Percentiles rank a stretch among this genome's conserved stretches.
phyloP scores from a whole-genome alignment of 2,113 vertebrate genomes.

The Isurus oxyrinchus region DNA sequence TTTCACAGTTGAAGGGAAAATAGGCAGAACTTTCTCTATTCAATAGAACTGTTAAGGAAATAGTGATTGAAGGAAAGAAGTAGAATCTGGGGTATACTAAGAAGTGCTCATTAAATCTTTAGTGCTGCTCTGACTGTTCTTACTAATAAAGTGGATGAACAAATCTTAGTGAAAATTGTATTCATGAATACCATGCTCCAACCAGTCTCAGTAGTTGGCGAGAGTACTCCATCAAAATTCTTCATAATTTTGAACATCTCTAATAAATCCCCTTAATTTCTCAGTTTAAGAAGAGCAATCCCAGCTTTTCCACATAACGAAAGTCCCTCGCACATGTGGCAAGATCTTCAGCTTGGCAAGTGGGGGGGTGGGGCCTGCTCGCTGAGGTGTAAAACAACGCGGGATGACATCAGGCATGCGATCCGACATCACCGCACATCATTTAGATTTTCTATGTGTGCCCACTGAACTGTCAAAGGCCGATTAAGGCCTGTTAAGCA shows the following conservation, averaged over 20 bases:
- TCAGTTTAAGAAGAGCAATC: too few relatives aligned
- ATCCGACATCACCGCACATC: too few relatives aligned
- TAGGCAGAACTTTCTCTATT: not conserved
- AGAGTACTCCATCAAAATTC: not conserved
- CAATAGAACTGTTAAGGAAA: not conserved
- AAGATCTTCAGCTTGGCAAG: too few relatives aligned
- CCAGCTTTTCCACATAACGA: too few relatives aligned
- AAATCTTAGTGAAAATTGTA: not conserved
- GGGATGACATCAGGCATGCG: too few relatives aligned
- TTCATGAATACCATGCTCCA: not conserved
- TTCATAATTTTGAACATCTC: not conserved
- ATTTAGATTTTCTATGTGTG: too few relatives aligned
- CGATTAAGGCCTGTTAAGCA: too few relatives aligned
- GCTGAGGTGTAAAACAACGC: too few relatives aligned
- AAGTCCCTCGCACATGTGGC: too few relatives aligned
- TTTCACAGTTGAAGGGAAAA: not conserved
- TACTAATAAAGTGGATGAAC: not conserved
- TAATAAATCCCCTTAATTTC: not conserved
- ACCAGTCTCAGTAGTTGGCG: not conserved
- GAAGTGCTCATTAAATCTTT: not conserved
- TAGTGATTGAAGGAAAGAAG: not conserved
- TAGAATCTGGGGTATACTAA: not conserved
- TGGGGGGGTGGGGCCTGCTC: too few relatives aligned
- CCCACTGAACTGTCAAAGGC: too few relatives aligned
- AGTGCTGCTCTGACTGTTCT: not conserved